These are phyloP conservation scores for Drosophila tsacasi DNA, from an alignment of 1,140 invertebrate species.

Conservation along the genomic window DNA sequence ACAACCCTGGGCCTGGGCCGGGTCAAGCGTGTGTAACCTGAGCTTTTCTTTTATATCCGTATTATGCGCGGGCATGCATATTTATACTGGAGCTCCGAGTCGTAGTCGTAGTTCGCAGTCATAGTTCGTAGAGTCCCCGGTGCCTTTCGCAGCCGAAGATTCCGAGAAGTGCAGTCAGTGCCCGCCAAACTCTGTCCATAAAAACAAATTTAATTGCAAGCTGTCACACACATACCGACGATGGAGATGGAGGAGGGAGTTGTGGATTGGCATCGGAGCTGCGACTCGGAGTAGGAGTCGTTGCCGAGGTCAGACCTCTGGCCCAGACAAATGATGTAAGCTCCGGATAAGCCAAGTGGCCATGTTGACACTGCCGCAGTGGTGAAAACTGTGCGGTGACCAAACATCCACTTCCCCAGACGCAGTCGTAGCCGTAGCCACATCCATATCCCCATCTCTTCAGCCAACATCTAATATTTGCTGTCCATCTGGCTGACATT, in stretches of 20 bases:
- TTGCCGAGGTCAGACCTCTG: conserved; percentile 40
- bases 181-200: conserved; percentile 56
- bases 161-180: conserved; percentile 73
- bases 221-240: conserved; percentile 65
- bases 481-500: conserved; percentile 71
- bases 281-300: conserved; percentile 15
- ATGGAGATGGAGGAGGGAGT: conserved; percentile 39
- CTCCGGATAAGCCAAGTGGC: conserved; percentile 66
- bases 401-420: conserved; percentile 56
- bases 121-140: conserved; percentile 16
- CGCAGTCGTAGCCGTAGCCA: background rate
- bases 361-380: conserved; percentile 68
- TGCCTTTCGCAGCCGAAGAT: conserved; percentile 59
- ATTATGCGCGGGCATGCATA: conserved; percentile 81
- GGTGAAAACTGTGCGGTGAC: conserved; percentile 73
- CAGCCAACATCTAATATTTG: conserved; percentile 77
- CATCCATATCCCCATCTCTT: conserved; percentile 14
- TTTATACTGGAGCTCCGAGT: conserved; percentile 54
- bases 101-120: conserved; percentile 23
- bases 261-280: conserved; percentile 41
- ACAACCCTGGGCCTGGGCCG: conserved; percentile 60
- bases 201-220: conserved; percentile 83
- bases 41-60: conserved; percentile 76
- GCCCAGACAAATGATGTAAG: conserved; percentile 72
- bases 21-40: conserved; percentile 73